Evolutionary conservation across 2,113 vertebrate genomes (phyloP).

Genomic region (Benitochromis conjunctus): DNA sequence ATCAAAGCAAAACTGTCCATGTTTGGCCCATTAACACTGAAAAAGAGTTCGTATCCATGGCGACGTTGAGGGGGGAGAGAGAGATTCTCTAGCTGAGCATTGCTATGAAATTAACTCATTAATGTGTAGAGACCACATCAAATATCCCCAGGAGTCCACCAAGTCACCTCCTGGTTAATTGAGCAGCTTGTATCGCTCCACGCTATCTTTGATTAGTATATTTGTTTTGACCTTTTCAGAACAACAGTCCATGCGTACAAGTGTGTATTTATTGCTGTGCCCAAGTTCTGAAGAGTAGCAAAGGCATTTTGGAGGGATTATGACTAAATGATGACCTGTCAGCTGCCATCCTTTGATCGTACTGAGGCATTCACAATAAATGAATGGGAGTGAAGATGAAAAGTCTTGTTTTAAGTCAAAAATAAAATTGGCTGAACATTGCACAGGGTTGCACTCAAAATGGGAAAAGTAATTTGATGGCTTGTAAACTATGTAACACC

Average conservation of each 20-base stretch:
- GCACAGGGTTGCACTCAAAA: neutral
- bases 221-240: slow-evolving; percentile 36
- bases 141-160: slow-evolving; percentile 27
- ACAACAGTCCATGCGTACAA: neutral
- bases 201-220: slow-evolving; percentile 16
- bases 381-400: neutral
- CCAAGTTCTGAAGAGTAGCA: slow-evolving; percentile 6
- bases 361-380: neutral
- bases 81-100: slow-evolving; percentile 18
- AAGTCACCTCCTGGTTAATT: slow-evolving; percentile 33
- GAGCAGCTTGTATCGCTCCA: slow-evolving; percentile 10
- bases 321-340: slow-evolving; percentile 46
- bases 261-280: neutral
- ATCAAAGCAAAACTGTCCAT: slow-evolving; percentile 46
- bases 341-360: slow-evolving; percentile 29
- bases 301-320: slow-evolving; percentile 6
- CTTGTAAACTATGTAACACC: neutral
- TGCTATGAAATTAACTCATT: slow-evolving; percentile 54
- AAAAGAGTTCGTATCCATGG: slow-evolving; percentile 49
- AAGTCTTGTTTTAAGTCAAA: slow-evolving; percentile 10
- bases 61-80: slow-evolving; percentile 18
- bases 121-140: slow-evolving; percentile 15
- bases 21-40: slow-evolving; percentile 45
- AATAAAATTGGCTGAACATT: neutral
- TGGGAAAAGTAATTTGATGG: neutral